phyloP scores from a whole-genome alignment of 2,113 vertebrate species.

The Thamnophis sirtalis region DNA sequence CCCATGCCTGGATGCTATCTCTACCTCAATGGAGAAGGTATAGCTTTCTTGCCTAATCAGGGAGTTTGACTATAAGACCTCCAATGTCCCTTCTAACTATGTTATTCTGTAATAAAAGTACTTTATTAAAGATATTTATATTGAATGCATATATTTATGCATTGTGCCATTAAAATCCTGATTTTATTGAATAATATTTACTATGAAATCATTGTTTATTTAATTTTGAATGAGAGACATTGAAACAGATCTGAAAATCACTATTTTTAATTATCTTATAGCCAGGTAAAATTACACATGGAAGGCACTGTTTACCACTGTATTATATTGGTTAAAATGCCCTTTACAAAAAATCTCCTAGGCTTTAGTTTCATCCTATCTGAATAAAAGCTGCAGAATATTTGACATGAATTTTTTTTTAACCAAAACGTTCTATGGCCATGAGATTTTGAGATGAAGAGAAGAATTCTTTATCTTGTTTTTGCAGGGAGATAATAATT shows the following conservation, averaged over 20 bases:
- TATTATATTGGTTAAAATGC: background rate
- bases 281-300: background rate
- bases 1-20: too few species aligned
- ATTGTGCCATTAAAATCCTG: background rate
- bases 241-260: constrained; percentile 4
- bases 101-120: background rate
- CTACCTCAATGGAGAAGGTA: too few species aligned
- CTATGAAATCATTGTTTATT: background rate
- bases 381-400: background rate
- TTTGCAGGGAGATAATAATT: rapidly evolving
- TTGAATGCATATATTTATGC: background rate
- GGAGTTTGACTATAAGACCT: background rate
- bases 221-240: background rate
- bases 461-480: background rate
- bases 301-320: background rate
- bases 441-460: background rate
- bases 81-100: background rate
- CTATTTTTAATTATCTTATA: background rate
- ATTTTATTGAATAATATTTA: background rate
- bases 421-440: background rate
- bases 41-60: background rate
- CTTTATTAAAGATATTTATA: background rate
- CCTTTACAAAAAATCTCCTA: constrained; percentile 19
- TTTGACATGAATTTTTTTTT: background rate
- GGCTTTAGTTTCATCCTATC: background rate